These are phyloP conservation scores for Porites lutea DNA, from an alignment of 64 coral and sea anemone genomes.

Conservation along the genomic window DNA sequence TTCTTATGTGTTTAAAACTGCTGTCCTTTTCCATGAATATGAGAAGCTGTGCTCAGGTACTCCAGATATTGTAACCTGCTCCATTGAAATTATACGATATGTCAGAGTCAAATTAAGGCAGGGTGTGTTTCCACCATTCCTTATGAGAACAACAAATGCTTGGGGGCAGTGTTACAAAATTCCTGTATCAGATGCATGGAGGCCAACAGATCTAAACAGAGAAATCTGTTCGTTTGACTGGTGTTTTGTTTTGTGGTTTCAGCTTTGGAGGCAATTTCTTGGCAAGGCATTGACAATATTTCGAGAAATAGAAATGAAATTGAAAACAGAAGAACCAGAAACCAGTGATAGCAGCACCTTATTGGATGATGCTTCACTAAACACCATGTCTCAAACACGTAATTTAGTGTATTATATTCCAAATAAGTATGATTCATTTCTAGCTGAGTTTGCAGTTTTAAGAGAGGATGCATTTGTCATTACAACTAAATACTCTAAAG, in stretches of 20 bases:
- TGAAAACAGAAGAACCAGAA: constrained; percentile 6
- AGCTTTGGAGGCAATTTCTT: constrained; percentile 47
- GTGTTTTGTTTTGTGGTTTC: constrained; percentile 26
- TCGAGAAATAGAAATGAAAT: constrained; percentile 13
- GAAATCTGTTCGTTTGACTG: constrained; percentile 39
- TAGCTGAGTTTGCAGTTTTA: constrained; percentile 32
- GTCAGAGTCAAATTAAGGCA: constrained; percentile 26
- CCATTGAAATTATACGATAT: constrained; percentile 20
- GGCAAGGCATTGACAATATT: constrained; percentile 39
- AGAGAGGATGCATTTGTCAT: constrained; percentile 20
- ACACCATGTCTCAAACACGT: neutral
- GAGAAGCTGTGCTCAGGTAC: constrained; percentile 53
- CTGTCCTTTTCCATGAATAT: constrained; percentile 38
- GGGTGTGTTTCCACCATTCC: constrained; percentile 43
- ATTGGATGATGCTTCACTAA: neutral
- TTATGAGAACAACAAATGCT: constrained; percentile 34
- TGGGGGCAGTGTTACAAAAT: constrained; percentile 43
- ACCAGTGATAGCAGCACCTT: neutral
- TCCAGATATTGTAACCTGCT: constrained; percentile 29
- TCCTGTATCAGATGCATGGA: neutral
- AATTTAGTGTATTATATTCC: constrained; percentile 14
- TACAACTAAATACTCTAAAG: constrained; percentile 16
- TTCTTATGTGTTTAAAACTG: constrained; percentile 47
- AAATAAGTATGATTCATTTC: constrained; percentile 47
- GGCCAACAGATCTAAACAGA: neutral